Evolutionary conservation across 2,888 invertebrate species (phyloP).

Genomic region (Drosophila putrida): DNA sequence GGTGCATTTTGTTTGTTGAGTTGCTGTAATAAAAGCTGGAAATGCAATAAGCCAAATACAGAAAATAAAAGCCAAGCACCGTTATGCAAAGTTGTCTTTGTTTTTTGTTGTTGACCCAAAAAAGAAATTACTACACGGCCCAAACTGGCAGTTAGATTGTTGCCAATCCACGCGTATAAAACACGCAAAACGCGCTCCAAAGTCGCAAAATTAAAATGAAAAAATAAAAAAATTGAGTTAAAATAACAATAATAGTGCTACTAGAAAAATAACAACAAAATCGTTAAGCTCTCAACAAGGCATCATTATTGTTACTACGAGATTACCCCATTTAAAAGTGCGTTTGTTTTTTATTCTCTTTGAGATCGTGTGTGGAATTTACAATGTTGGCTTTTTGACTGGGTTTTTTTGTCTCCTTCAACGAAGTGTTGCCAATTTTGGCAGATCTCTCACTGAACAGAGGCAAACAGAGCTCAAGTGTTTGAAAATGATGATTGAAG

Average conservation of each 20-base stretch:
- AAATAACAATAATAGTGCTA: conserved; percentile 19
- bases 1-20: conserved; percentile 14
- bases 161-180: conserved; percentile 65
- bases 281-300: conserved; percentile 19
- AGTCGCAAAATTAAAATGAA: conserved; percentile 21
- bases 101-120: conserved; percentile 67
- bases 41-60: conserved; percentile 58
- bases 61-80: conserved; percentile 43
- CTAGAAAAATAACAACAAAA: conserved; percentile 27
- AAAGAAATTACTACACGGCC: conserved; percentile 56
- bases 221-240: conserved; percentile 7
- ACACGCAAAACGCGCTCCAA: conserved; percentile 45
- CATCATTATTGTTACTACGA: conserved; percentile 29
- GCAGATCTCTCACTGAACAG: conserved; percentile 28
- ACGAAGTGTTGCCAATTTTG: conserved; percentile 37
- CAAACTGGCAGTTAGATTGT: conserved; percentile 49
- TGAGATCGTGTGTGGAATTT: conserved; percentile 43
- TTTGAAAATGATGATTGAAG: conserved; percentile 9
- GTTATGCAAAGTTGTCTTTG: conserved; percentile 70
- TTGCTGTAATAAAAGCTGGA: conserved; percentile 48
- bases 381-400: conserved; percentile 24
- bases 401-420: conserved; percentile 5
- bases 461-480: conserved; percentile 35
- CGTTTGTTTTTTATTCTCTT: conserved; percentile 42
- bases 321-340: conserved; percentile 41